Base-by-base conservation (phyloP, 2,113 vertebrate genomes). In the Sander lucioperca region DNA sequence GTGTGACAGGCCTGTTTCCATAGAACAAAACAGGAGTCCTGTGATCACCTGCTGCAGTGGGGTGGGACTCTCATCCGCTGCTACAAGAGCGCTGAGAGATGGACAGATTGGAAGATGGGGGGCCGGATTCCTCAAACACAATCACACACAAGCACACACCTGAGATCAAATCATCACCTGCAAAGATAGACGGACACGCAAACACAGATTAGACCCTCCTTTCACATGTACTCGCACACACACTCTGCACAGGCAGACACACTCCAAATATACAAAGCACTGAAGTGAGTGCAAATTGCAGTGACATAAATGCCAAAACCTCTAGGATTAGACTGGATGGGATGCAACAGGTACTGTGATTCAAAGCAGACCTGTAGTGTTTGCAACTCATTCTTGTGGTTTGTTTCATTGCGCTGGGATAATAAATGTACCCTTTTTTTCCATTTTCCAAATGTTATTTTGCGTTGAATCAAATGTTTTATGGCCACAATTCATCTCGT, bases 81-180 rank as follows among this genome's bases (percentile, higher is more conserved):
- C 80, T 85, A 89, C 89, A 91, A 74, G 83, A 87, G 78, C n/a
- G 90, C 54, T 91, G 90, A 92, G 63, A 86, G 92, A 92, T 66
- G 74, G 51, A 80, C 87, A 86, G 91, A 91, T 87, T 90, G 84
- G 74, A 85, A 86, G 87, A 90, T 73, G 81, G 74, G 70, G 47
- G 82, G 77, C 45, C 25, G 33, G 79, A 91, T 90, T 92, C 89
- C 86, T 88, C 70, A 2, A 74, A 71, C 78, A 53, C 72, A 80
- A 83, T 77, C 70, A 68, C 85, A 82, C 65, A 69, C 58, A 80
- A 84, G 78, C 82, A 77, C 67, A 57, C 83, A 83, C 80, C 77
- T 89, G 72, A 87, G 84, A 92, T 88, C 77, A 59, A 62, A 88
- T 86, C 80, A 69, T 84, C 80, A 78, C 80, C 84, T 73, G 56